A percentile compares a stretch with the other conserved stretches of the same genome.
phyloP scores from a whole-genome alignment of 2,888 invertebrate species.

The Galerucella calmariensis region DNA sequence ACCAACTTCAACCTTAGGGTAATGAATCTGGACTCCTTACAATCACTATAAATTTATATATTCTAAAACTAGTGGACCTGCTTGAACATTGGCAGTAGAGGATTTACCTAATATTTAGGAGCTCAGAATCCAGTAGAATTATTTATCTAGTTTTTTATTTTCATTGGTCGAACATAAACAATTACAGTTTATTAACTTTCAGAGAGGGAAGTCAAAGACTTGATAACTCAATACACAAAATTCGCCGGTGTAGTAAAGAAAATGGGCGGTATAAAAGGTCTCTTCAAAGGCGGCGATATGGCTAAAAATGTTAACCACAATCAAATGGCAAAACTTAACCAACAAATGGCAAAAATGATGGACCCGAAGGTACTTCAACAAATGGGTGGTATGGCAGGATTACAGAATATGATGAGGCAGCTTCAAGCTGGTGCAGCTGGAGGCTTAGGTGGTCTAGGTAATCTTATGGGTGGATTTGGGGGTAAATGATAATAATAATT shows the following conservation, averaged over 20 bases:
- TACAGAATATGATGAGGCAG: constrained; percentile 98
- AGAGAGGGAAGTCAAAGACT: constrained; percentile 95
- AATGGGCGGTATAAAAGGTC: constrained; percentile 99
- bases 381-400: constrained; percentile 95
- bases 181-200: constrained; percentile 19
- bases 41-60: no score
- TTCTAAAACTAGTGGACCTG: no score
- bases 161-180: no score
- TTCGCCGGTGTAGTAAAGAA: constrained; percentile 99
- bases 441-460: constrained; percentile 67
- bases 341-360: constrained; percentile 99
- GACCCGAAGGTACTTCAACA: constrained; percentile 98
- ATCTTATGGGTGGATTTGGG: constrained; percentile 71
- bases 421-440: constrained; percentile 76
- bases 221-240: constrained; percentile 98
- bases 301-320: constrained; percentile 98
- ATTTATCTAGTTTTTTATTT: no score
- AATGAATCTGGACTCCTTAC: no score
- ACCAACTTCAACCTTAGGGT: no score
- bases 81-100: no score
- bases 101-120: no score
- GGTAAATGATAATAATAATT: constrained; percentile 60
- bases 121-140: no score
- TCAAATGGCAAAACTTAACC: constrained; percentile 98
- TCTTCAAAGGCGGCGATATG: constrained; percentile 99